A percentile compares a stretch with the other conserved stretches of the same genome.
Conservation (phyloP, 2,113 vertebrate species). For the Panthera tigris region DNA sequence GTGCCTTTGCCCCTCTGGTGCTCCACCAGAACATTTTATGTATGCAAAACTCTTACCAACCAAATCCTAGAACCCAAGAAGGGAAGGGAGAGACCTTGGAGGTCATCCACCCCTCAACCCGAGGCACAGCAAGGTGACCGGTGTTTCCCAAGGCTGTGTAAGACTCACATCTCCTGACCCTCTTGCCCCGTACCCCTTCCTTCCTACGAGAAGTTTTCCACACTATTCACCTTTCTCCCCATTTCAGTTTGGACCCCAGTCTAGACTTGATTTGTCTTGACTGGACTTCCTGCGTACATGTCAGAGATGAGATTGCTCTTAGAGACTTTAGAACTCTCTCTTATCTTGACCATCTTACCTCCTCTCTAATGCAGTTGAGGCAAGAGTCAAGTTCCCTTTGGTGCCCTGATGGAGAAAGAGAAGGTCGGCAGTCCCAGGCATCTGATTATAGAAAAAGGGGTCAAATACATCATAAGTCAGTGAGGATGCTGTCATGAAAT, state of each 20-base stretch:
- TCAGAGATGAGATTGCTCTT: background rate
- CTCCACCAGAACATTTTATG: background rate
- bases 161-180: background rate
- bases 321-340: background rate
- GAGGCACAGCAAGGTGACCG: background rate
- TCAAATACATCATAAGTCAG: background rate
- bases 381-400: slow-evolving; percentile 1
- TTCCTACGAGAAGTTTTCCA: background rate
- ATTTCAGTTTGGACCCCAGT: background rate
- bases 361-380: background rate
- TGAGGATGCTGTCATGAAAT: background rate
- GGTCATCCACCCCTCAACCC: background rate
- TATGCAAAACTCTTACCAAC: background rate
- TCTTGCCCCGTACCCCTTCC: too few species aligned
- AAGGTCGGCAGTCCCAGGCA: background rate
- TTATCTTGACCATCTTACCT: background rate
- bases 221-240: background rate
- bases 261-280: background rate
- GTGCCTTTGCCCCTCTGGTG: background rate
- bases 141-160: background rate
- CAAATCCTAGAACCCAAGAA: background rate
- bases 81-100: background rate
- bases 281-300: background rate
- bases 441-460: background rate
- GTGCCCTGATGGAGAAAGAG: background rate